phyloP scores from a whole-genome alignment of 2,113 vertebrate genomes.

The Hippoglossus stenolepis region DNA sequence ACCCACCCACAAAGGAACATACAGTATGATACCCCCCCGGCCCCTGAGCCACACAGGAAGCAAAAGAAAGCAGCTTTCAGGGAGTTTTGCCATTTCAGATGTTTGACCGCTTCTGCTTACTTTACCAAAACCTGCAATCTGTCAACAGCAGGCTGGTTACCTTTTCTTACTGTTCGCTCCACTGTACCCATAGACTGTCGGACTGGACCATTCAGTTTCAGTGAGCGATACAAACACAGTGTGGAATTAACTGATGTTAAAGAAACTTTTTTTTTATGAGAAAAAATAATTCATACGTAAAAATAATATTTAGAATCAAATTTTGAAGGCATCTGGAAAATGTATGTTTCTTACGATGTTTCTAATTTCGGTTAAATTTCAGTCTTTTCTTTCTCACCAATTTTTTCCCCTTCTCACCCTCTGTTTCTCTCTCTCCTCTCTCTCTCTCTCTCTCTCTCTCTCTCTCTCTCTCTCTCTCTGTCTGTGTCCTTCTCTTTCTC shows the following conservation, averaged over 20 bases:
- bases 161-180: background rate
- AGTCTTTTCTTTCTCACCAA: slow-evolving; percentile 40
- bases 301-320: too few relatives aligned
- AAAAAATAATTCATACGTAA: too few relatives aligned
- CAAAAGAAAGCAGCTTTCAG: too few relatives aligned
- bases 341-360: slow-evolving; percentile 1
- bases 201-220: background rate
- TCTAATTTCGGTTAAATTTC: slow-evolving; percentile 40
- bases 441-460: background rate
- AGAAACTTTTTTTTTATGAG: background rate
- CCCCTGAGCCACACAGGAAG: background rate
- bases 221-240: slow-evolving; percentile 1
- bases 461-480: background rate
- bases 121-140: too few relatives aligned
- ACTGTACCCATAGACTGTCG: background rate
- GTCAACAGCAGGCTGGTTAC: too few relatives aligned
- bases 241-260: background rate
- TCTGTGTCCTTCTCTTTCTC: slow-evolving; percentile 31
- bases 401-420: slow-evolving; percentile 16
- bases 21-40: background rate
- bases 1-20: background rate
- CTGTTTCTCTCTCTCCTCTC: slow-evolving; percentile 18
- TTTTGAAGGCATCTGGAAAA: background rate
- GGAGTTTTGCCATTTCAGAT: too few relatives aligned
- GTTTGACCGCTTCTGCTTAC: too few relatives aligned